These are phyloP conservation scores for Sakesphorus luctuosus DNA, from an alignment of 2,113 vertebrate genomes.

Conservation along the genomic window DNA sequence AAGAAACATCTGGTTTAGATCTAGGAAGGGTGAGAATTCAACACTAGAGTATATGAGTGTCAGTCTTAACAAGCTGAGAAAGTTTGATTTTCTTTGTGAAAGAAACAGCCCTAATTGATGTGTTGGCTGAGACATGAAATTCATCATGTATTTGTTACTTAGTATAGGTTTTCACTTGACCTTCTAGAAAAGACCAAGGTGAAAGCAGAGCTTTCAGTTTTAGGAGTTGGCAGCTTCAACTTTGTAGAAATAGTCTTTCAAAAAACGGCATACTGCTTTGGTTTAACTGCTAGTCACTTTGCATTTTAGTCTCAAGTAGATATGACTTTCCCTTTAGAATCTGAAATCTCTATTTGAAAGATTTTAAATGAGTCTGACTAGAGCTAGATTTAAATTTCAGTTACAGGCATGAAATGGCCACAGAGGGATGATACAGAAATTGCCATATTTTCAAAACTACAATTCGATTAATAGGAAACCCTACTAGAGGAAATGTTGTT, in stretches of 20 bases:
- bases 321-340: not conserved
- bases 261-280: not conserved
- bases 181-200: not conserved
- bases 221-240: not conserved
- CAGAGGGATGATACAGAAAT: not conserved
- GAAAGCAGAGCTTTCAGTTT: not conserved
- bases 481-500: not conserved
- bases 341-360: not conserved
- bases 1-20: not conserved
- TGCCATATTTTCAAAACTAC: not conserved
- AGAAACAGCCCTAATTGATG: not conserved
- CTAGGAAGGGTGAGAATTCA: not conserved
- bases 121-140: not conserved
- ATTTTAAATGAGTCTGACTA: not conserved
- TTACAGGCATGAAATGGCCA: not conserved
- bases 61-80: not conserved
- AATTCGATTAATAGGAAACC: not conserved
- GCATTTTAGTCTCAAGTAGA: not conserved
- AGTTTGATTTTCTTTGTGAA: not conserved
- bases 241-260: not conserved
- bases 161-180: not conserved
- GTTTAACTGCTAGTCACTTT: not conserved
- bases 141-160: not conserved
- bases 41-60: not conserved
- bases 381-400: not conserved